phyloP scores from a whole-genome alignment of 1,140 invertebrate genomes.

The Drosophila kikkawai region DNA sequence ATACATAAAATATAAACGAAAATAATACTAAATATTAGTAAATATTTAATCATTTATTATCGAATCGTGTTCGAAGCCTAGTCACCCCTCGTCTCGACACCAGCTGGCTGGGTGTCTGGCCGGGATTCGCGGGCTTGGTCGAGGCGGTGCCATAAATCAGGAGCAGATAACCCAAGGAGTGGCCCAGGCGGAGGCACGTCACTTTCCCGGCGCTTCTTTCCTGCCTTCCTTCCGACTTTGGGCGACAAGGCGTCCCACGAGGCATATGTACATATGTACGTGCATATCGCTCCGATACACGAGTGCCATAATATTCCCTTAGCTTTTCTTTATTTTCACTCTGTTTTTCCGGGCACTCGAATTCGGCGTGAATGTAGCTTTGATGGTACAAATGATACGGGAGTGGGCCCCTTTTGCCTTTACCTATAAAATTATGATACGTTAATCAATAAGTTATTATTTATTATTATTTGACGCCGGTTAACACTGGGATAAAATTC shows the following conservation, averaged over 20 bases:
- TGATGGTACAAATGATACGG: slow-evolving; percentile 1
- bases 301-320: not conserved
- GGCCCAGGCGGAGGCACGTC: slow-evolving; percentile 14
- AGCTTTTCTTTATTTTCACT: not conserved
- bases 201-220: slow-evolving; percentile 12
- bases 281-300: not conserved
- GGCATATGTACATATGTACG: slow-evolving; percentile 10
- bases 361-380: not conserved
- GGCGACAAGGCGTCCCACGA: slow-evolving; percentile 9
- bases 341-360: not conserved
- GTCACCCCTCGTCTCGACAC: not conserved
- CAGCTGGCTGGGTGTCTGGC: slow-evolving; percentile 2
- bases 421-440: slow-evolving; percentile 8
- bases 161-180: slow-evolving; percentile 12
- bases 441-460: slow-evolving; percentile 13
- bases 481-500: not conserved
- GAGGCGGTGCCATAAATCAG: slow-evolving; percentile 15
- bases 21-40: not conserved
- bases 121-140: slow-evolving; percentile 7
- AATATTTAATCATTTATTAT: not conserved
- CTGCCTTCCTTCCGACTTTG: not conserved
- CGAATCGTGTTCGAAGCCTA: not conserved
- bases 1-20: too few relatives aligned
- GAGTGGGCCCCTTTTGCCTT: not conserved
- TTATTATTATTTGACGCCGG: not conserved